Percentiles rank a stretch among this genome's conserved stretches.
Conservation (phyloP, 2,888 invertebrate genomes). For the Ophion obscuratus region DNA sequence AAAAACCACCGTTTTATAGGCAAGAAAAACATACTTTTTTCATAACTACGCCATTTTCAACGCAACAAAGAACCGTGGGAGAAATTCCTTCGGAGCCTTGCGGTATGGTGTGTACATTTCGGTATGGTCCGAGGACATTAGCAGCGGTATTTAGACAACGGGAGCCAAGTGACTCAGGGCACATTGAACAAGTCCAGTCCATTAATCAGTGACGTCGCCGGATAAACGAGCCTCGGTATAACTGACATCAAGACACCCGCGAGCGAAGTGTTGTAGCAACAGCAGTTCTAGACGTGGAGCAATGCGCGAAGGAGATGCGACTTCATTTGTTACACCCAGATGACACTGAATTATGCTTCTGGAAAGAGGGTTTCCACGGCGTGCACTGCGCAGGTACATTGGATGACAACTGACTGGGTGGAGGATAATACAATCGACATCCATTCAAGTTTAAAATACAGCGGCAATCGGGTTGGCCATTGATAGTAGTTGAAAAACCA, state of each 20-base stretch:
- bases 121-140: conserved; percentile 74
- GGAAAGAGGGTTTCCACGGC: conserved; percentile 74
- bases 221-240: conserved; percentile 52
- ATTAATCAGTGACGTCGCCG: conserved; percentile 80
- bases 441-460: not conserved
- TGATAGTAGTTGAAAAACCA: too few relatives aligned
- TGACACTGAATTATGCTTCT: conserved; percentile 82
- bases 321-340: conserved; percentile 82
- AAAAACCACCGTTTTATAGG: too few relatives aligned
- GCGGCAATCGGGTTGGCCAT: not conserved
- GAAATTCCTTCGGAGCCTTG: conserved; percentile 62
- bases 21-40: too few relatives aligned
- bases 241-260: conserved; percentile 51
- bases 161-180: conserved; percentile 74
- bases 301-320: conserved; percentile 65
- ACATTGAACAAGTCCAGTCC: conserved; percentile 80
- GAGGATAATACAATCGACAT: not conserved
- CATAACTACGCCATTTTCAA: not conserved
- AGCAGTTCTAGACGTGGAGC: conserved; percentile 47
- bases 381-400: conserved; percentile 57
- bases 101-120: conserved; percentile 71
- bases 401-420: conserved; percentile 19
- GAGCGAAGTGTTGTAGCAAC: conserved; percentile 52
- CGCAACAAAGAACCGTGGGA: conserved; percentile 36
- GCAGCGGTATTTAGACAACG: conserved; percentile 79